These are phyloP conservation scores for Rousettus madagascariensis DNA, from an alignment of 2,797 vertebrate genomes.

Conservation along the genomic window DNA sequence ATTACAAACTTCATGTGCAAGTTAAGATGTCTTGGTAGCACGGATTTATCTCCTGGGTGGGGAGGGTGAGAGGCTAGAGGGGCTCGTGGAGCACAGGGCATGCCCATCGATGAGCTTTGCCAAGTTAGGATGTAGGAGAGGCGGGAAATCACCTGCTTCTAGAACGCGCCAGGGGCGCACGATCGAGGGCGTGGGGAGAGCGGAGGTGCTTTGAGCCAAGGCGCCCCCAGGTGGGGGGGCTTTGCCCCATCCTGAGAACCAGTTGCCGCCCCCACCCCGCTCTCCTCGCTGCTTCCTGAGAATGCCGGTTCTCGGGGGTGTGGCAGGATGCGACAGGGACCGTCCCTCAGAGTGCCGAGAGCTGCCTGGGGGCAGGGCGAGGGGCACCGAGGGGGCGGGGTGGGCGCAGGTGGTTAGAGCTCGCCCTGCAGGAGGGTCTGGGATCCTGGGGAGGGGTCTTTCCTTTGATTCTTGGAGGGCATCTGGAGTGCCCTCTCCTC, in stretches of 20 bases:
- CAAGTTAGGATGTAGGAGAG: neutral
- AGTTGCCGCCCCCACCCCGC: neutral
- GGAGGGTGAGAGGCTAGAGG: neutral
- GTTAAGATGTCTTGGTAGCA: neutral
- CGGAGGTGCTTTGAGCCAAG: neutral
- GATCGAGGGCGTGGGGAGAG: neutral
- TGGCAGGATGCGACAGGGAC: too few species aligned
- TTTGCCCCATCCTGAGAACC: neutral
- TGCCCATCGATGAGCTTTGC: neutral
- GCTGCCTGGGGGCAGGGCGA: neutral
- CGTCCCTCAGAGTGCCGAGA: neutral
- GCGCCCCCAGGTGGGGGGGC: too few species aligned
- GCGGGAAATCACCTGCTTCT: neutral
- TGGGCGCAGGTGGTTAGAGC: neutral
- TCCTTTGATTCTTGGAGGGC: neutral
- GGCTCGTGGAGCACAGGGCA: neutral
- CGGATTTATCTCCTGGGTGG: rapidly evolving
- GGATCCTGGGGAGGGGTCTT: rapidly evolving
- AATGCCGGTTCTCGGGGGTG: neutral
- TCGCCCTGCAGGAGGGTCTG: neutral
- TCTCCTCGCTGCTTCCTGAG: neutral
- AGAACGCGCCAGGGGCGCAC: neutral
- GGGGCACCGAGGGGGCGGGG: neutral
- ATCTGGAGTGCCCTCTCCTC: neutral
- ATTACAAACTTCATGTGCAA: neutral